phyloP scores from a whole-genome alignment of 2,797 vertebrate species.

The Rallus crepitans region DNA sequence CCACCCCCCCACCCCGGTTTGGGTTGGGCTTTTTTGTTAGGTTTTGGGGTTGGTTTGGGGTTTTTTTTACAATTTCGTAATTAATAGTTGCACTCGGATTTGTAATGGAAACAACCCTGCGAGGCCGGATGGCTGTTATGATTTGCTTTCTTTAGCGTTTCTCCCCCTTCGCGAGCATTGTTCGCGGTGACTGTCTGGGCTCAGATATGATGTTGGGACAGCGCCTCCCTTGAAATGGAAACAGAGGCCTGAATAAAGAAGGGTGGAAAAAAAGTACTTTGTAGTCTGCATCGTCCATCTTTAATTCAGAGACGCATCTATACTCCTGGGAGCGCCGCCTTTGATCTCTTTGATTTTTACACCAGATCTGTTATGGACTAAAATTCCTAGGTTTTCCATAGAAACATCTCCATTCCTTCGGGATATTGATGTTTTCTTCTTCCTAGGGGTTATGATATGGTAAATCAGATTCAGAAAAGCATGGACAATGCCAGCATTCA shows the following conservation, averaged over 20 bases:
- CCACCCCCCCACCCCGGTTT: too few relatives aligned
- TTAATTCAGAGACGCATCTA: slow-evolving; percentile 88
- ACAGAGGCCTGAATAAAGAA: slow-evolving; percentile 79
- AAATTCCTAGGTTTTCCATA: slow-evolving; percentile 98
- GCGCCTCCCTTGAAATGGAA: slow-evolving; percentile 82
- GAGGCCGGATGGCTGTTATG: slow-evolving; percentile 28
- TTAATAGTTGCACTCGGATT: slow-evolving; percentile 14
- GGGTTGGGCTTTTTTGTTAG: too few relatives aligned
- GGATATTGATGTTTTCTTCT: slow-evolving; percentile 99
- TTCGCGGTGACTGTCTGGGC: slow-evolving; percentile 67
- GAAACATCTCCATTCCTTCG: slow-evolving; percentile 95
- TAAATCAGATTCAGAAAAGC: slow-evolving; percentile 95
- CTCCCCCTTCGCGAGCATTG: slow-evolving; percentile 70
- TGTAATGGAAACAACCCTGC: slow-evolving; percentile 17
- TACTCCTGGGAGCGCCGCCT: slow-evolving; percentile 86
- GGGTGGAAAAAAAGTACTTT: slow-evolving; percentile 83
- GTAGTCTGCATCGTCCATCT: slow-evolving; percentile 93
- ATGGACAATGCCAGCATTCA: slow-evolving; percentile 94
- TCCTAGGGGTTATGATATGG: slow-evolving; percentile 99
- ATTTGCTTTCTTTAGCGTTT: slow-evolving; percentile 56
- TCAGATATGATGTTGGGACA: slow-evolving; percentile 79
- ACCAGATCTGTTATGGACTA: slow-evolving; percentile 92
- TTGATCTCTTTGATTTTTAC: slow-evolving; percentile 93
- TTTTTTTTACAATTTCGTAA: neutral
- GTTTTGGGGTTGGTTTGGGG: too few relatives aligned